Evolutionary conservation across 2,797 vertebrate species (phyloP).

Genomic region (Tokudaia muenninki): DNA sequence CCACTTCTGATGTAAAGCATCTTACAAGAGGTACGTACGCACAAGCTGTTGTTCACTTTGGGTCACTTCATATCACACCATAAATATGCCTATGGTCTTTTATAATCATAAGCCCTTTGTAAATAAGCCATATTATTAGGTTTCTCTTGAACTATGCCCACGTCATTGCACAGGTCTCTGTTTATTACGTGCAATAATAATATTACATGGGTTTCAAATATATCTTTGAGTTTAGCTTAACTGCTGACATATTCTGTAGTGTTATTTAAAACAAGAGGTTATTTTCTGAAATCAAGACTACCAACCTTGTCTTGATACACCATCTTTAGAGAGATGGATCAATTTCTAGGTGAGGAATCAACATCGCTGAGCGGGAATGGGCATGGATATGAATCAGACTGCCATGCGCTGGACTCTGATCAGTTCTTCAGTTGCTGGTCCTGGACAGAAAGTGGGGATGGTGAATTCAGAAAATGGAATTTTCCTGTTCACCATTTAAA

Average conservation of each 20-base stretch:
- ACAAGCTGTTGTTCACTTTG: not conserved
- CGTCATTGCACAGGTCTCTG: not conserved
- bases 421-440: not conserved
- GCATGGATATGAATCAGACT: not conserved
- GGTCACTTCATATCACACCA: not conserved
- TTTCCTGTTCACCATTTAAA: not conserved
- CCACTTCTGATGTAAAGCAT: not conserved
- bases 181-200: not conserved
- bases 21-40: not conserved
- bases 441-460: not conserved
- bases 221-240: not conserved
- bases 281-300: not conserved
- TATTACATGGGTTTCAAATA: not conserved
- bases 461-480: not conserved
- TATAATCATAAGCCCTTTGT: not conserved
- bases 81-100: not conserved
- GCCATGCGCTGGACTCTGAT: not conserved
- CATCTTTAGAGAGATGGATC: not conserved
- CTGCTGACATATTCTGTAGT: not conserved
- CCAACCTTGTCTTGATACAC: not conserved
- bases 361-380: not conserved
- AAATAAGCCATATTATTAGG: not conserved
- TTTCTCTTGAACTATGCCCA: not conserved
- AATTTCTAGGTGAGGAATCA: conserved; percentile 20
- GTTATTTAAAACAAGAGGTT: conserved; percentile 16